Evolutionary conservation across 2,888 invertebrate genomes (phyloP).

Genomic region (Euzetes globulus): DNA sequence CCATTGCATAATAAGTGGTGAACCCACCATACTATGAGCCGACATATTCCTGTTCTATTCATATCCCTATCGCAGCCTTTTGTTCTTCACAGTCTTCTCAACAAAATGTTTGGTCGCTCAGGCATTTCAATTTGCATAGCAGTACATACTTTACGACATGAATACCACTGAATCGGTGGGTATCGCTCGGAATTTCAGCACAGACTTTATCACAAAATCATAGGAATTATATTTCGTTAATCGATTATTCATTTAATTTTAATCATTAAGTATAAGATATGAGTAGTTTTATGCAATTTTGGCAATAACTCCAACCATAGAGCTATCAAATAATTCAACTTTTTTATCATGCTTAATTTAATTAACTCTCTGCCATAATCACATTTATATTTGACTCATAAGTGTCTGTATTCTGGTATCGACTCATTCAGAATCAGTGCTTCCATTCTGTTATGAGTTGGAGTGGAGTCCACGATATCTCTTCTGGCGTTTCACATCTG

Average conservation of each 20-base stretch:
- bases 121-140: too few species aligned
- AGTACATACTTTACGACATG: too few species aligned
- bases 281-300: too few species aligned
- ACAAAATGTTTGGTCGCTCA: too few species aligned
- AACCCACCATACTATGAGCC: not conserved
- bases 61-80: not conserved
- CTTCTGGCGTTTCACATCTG: not conserved
- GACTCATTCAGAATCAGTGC: not conserved
- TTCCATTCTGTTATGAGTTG: not conserved
- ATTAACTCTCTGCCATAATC: not conserved
- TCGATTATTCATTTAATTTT: too few species aligned
- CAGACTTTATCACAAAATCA: too few species aligned
- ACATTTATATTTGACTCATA: not conserved
- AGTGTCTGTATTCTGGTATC: not conserved
- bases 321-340: too few species aligned
- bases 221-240: too few species aligned
- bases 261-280: too few species aligned
- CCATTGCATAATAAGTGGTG: constrained; percentile 17
- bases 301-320: not conserved
- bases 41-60: not conserved
- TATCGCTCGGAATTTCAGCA: not conserved
- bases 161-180: too few species aligned
- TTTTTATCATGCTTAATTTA: too few species aligned
- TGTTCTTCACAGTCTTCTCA: too few species aligned
- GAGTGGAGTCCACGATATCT: not conserved